Percentiles rank a stretch among this genome's conserved stretches.
These are phyloP conservation scores for Mystacides longicornis DNA, from an alignment of 2,888 invertebrate genomes.

Conservation along the genomic window DNA sequence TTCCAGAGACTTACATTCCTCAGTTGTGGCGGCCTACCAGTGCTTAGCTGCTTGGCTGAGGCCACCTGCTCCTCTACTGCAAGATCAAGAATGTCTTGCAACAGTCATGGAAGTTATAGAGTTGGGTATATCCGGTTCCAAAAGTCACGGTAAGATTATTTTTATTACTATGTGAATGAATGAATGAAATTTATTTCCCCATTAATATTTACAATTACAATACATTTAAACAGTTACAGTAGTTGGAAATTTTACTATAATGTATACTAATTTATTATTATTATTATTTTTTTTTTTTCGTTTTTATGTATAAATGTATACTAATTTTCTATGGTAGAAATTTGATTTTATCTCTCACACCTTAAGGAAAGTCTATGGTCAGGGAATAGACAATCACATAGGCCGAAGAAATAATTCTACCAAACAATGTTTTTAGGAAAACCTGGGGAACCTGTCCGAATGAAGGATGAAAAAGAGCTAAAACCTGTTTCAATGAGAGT, in stretches of 20 bases:
- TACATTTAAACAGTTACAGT: too few relatives aligned
- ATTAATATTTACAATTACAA: too few relatives aligned
- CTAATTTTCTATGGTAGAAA: too few relatives aligned
- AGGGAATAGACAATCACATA: constrained; percentile 34
- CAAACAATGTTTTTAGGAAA: constrained; percentile 57
- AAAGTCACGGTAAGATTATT: constrained; percentile 55
- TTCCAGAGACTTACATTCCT: constrained; percentile 90
- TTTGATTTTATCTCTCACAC: too few relatives aligned
- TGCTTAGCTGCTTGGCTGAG: constrained; percentile 89
- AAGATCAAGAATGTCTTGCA: constrained; percentile 86
- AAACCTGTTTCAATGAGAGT: constrained; percentile 98
- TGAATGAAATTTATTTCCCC: too few relatives aligned
- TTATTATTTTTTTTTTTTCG: too few relatives aligned
- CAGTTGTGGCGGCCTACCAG: constrained; percentile 87
- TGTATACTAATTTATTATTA: too few relatives aligned
- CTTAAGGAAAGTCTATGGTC: too few relatives aligned
- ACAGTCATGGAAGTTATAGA: constrained; percentile 95
- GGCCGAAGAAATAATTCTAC: not conserved
- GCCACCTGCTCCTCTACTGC: constrained; percentile 78
- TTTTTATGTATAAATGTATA: too few relatives aligned
- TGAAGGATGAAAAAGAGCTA: constrained; percentile 92
- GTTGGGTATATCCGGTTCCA: constrained; percentile 93
- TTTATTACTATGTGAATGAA: too few relatives aligned
- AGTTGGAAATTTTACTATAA: too few relatives aligned
- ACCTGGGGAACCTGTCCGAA: constrained; percentile 80